Evolutionary conservation across 2,888 invertebrate species (phyloP).

Genomic region (Drosophila lutescens): DNA sequence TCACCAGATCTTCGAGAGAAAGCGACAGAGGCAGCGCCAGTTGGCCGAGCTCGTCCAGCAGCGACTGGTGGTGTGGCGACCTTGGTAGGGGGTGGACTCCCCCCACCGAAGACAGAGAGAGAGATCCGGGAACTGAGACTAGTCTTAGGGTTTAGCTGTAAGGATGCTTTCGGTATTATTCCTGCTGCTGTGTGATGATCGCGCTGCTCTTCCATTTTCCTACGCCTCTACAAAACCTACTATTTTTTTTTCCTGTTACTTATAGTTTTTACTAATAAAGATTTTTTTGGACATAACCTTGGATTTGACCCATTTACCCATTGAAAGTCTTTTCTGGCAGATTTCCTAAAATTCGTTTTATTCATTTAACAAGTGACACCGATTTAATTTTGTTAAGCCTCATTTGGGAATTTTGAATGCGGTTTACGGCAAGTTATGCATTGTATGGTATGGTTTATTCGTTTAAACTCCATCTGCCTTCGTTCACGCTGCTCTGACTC

Average conservation of each 20-base stretch:
- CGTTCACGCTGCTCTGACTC: constrained; percentile 3
- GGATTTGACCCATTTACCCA: background rate
- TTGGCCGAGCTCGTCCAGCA: constrained; percentile 69
- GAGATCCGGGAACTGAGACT: constrained; percentile 37
- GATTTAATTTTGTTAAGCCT: constrained; percentile 26
- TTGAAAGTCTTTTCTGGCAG: background rate
- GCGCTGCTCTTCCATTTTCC: constrained; percentile 65
- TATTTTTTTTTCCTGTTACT: constrained; percentile 13
- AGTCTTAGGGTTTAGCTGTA: constrained; percentile 40
- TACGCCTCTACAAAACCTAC: background rate
- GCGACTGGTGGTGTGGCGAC: constrained; percentile 80
- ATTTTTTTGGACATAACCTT: constrained; percentile 19
- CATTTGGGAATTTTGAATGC: constrained; percentile 10
- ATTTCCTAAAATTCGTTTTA: constrained; percentile 5
- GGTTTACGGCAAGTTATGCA: constrained; percentile 2
- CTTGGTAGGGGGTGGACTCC: constrained; percentile 65
- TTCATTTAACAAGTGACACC: constrained; percentile 36
- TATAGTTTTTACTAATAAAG: constrained; percentile 13
- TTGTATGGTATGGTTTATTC: background rate
- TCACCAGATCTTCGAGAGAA: constrained; percentile 82
- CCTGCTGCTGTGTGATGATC: constrained; percentile 61
- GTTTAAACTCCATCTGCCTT: background rate
- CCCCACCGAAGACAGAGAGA: background rate
- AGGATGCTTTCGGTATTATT: constrained; percentile 55
- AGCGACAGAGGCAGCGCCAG: constrained; percentile 78